Evolutionary conservation across 2,888 invertebrate genomes (phyloP).

Genomic region (Sinhomidia bicolor): DNA sequence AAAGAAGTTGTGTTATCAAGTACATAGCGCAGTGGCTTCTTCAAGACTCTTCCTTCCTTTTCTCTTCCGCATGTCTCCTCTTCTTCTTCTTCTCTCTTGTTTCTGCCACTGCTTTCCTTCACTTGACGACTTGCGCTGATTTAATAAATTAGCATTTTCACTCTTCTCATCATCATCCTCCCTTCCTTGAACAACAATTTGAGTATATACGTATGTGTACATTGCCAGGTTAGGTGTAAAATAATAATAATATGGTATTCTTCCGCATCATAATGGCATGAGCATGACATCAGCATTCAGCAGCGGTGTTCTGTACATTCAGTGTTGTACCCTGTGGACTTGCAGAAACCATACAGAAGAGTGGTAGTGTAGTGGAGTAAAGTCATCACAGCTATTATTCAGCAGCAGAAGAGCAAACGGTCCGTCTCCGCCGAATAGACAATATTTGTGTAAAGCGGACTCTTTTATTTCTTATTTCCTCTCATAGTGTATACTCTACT

Average conservation of each 20-base stretch:
- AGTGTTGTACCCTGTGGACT: conserved; percentile 50
- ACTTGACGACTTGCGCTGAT: conserved; percentile 50
- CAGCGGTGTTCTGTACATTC: no score
- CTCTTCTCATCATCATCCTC: conserved; percentile 41
- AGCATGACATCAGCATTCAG: neutral
- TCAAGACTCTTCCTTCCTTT: neutral
- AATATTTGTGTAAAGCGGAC: neutral
- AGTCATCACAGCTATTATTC: conserved; percentile 48
- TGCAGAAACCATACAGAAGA: conserved; percentile 13
- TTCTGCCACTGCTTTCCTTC: neutral
- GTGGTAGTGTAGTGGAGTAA: neutral
- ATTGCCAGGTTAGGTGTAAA: neutral
- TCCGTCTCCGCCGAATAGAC: no score
- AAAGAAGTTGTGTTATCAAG: neutral
- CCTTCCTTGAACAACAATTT: neutral
- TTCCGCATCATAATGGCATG: no score
- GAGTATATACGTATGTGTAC: neutral
- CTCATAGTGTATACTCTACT: no score
- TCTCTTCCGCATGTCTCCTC: conserved; percentile 17
- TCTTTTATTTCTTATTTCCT: neutral
- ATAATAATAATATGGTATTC: no score
- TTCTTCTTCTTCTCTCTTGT: no score
- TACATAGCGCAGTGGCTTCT: neutral
- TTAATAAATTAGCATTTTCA: conserved; percentile 73
- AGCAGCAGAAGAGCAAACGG: neutral